Evolutionary conservation across 1,140 invertebrate species (phyloP).

Genomic region (Eufriesea mexicana): DNA sequence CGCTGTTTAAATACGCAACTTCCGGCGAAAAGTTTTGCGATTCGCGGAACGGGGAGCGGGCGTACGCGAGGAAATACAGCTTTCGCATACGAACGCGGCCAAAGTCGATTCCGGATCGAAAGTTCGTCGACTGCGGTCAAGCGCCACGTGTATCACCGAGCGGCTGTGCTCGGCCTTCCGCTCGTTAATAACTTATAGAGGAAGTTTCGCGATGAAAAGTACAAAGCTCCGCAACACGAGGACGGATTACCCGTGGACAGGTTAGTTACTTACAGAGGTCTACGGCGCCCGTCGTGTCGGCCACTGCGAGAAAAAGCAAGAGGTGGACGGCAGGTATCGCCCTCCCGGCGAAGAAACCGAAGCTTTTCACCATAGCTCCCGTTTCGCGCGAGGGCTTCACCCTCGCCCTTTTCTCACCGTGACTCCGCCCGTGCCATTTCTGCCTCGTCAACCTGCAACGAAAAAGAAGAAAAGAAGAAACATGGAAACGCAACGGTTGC

Average conservation of each 20-base stretch:
- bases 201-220: conserved; percentile 53
- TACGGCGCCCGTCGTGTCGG: conserved; percentile 71
- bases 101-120: conserved; percentile 62
- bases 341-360: conserved; percentile 73
- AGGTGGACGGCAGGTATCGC: conserved; percentile 75
- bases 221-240: background rate
- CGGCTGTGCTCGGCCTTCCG: background rate
- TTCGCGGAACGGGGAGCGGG: background rate
- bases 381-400: conserved; percentile 75
- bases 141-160: conserved; percentile 27
- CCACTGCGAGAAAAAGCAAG: conserved; percentile 71
- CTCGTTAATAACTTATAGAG: conserved; percentile 62
- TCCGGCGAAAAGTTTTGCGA: conserved; percentile 29
- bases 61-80: conserved; percentile 2
- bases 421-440: conserved; percentile 75
- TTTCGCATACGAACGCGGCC: conserved; percentile 21
- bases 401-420: conserved; percentile 78
- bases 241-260: conserved; percentile 41
- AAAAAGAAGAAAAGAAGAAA: conserved; percentile 33
- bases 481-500: conserved; percentile 44
- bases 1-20: conserved; percentile 39
- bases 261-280: conserved; percentile 77
- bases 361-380: conserved; percentile 77
- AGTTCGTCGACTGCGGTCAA: conserved; percentile 60
- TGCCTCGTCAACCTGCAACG: conserved; percentile 74